Evolutionary conservation across 2,888 invertebrate genomes (phyloP).

Genomic region (Oithona nana): DNA sequence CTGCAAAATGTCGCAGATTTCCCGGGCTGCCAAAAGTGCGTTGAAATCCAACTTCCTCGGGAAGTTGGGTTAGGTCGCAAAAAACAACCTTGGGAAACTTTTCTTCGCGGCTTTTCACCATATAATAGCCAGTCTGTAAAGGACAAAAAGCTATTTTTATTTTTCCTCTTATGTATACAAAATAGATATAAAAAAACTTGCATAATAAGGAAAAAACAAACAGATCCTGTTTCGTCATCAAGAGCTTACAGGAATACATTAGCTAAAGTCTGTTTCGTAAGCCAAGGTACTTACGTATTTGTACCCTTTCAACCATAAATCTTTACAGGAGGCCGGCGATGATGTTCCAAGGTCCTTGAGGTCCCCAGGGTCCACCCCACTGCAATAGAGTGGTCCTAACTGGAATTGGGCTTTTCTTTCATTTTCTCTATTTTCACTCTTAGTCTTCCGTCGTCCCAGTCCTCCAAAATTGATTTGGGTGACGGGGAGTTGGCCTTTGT

Average conservation of each 20-base stretch:
- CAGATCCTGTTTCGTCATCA: too few species aligned
- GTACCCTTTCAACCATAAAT: neutral
- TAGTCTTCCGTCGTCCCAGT: neutral
- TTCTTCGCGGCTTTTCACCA: neutral
- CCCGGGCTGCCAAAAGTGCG: constrained; percentile 11
- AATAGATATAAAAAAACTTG: neutral
- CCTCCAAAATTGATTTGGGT: constrained; percentile 5
- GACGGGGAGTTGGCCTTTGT: neutral
- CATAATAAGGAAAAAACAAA: too few species aligned
- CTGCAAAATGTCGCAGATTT: constrained; percentile 13
- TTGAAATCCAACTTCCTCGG: constrained; percentile 5
- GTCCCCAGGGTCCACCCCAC: neutral
- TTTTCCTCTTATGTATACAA: neutral
- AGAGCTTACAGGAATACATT: too few species aligned
- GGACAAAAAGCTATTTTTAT: neutral
- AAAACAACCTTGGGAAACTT: constrained; percentile 9
- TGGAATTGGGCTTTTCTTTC: neutral
- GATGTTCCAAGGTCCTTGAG: neutral
- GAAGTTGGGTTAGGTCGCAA: constrained; percentile 9
- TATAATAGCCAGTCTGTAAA: constrained; percentile 11
- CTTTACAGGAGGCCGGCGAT: constrained; percentile 1
- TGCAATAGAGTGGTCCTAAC: constrained; percentile 4
- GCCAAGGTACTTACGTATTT: neutral
- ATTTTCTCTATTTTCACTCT: neutral
- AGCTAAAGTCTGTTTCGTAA: too few species aligned